phyloP scores from a whole-genome alignment of 2,888 invertebrate species.

The Cryptus armator region DNA sequence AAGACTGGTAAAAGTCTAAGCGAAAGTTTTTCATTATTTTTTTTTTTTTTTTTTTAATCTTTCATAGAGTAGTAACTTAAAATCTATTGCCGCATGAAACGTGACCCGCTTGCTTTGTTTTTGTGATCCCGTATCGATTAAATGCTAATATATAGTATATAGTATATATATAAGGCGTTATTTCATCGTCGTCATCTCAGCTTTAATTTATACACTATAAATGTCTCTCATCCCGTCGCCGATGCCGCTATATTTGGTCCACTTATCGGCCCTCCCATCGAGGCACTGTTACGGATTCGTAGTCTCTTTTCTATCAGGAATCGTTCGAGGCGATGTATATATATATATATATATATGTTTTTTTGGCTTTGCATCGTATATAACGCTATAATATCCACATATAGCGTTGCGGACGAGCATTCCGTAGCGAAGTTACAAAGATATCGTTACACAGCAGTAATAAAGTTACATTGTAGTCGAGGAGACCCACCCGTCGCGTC shows the following conservation, averaged over 20 bases:
- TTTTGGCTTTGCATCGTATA: constrained; percentile 24
- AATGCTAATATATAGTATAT: constrained; percentile 29
- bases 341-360: not conserved
- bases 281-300: constrained; percentile 51
- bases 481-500: constrained; percentile 1
- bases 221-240: constrained; percentile 35
- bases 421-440: constrained; percentile 7
- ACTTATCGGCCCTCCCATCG: constrained; percentile 47
- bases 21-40: not conserved
- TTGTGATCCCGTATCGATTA: constrained; percentile 25
- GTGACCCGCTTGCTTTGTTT: not conserved
- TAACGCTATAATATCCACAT: constrained; percentile 19
- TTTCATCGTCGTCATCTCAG: constrained; percentile 36
- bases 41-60: not conserved
- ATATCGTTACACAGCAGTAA: constrained; percentile 1
- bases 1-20: constrained; percentile 7
- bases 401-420: not conserved
- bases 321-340: constrained; percentile 13
- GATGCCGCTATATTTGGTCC: constrained; percentile 59
- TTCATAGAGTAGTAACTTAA: constrained; percentile 1
- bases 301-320: constrained; percentile 9
- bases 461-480: constrained; percentile 10
- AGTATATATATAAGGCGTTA: constrained; percentile 45
- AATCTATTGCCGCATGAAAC: not conserved
- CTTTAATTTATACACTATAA: constrained; percentile 45